Base-by-base conservation (phyloP, 2,797 vertebrate species). In the Amphiprion clarkii region DNA sequence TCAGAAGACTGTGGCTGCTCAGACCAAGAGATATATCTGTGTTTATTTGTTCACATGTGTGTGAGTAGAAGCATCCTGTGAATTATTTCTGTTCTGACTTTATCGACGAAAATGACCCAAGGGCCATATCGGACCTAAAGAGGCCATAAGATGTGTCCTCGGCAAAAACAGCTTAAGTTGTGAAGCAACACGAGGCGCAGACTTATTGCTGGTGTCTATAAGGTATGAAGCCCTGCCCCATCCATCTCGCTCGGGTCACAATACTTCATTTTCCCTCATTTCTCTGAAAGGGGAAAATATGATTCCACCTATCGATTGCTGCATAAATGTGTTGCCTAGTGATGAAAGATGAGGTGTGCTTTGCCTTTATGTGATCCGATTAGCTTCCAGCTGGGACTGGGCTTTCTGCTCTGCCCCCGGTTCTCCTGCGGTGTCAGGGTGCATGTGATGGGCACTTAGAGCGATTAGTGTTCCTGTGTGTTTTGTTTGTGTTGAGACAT, bases 271-370 rank as follows among this genome's bases (percentile, higher is more conserved):
- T 91, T 81, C 82, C 78, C 85, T 89, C 84, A 90, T 93, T 92
- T 93, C 85, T 92, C 89, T 90, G 86, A 89, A 89, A 92, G 86
- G 88, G 87, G 81, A 87, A 94, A 92, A 89, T 92, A 89, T 93
- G 88, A 93, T 93, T 93, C 88, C 74, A 67, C 73, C 83, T 85
- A 94, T 94, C 68, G 92, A 94, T 94, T 82, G 79, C 78, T 83
- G 87, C 86, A 90, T 88, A 90, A 92, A 93, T 87, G 90, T 90
- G 92, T 90, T 93, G 89, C 87, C 85, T 85, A 67, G 89, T 78
- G 89, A 92, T 92, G 89, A 91, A 93, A 91, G 91, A 93, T 90
- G 89, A 90, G 82, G 88, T 89, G 91, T 90, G 89, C 88, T 85
- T 82, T 80, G 82, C 79, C 84, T 90, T 86, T 82, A 90, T 90